Base-by-base conservation (phyloP, 2,888 invertebrate species). In the Apoderus coryli region DNA sequence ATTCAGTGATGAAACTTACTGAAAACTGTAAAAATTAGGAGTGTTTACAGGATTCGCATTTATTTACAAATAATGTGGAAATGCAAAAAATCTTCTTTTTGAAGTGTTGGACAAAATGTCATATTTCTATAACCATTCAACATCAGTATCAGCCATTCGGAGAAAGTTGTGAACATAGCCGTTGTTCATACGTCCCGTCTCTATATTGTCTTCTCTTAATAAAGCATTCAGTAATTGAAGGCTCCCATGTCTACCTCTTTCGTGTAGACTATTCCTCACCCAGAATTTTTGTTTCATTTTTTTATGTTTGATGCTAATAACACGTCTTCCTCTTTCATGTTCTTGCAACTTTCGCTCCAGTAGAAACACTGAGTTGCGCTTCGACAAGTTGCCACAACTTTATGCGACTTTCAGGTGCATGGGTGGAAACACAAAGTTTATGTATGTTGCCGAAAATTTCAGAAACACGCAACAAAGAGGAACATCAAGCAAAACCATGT, bases 261-360 rank as follows among this genome's bases (percentile, higher is more conserved):
- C n/a, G n/a, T n/a, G n/a, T n/a, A n/a, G n/a, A n/a, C n/a, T n/a
- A n/a, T n/a, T n/a, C n/a, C n/a, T n/a, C n/a, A n/a, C n/a, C n/a
- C n/a, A n/a, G n/a, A n/a, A n/a, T n/a, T n/a, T n/a, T n/a, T n/a
- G n/a, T n/a, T n/a, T n/a, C n/a, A n/a, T n/a, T n/a, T n/a, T n/a
- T n/a, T n/a, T n/a, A n/a, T n/a, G n/a, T n/a, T n/a, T 7, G 19
- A 19, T 19, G 19, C 19, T 19, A 19, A 19, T 19, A 19, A 19
- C 19, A 19, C 19, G 19, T 19, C 19, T 19, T 19, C 19, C 19
- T 19, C n/a, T n/a, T 19, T n/a, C 19, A 19, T 19, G 19, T 19
- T 19, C 7, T n/a, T n/a, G 19, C 19, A 19, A 19, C 19, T 19
- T 19, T 19, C 19, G 19, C 19, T 7, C n/a, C 19, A 19, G 19